Evolutionary conservation across 2,797 vertebrate species (phyloP), one percentile per base, ranked within the genome.

Genomic region (Zalophus californianus): DNA sequence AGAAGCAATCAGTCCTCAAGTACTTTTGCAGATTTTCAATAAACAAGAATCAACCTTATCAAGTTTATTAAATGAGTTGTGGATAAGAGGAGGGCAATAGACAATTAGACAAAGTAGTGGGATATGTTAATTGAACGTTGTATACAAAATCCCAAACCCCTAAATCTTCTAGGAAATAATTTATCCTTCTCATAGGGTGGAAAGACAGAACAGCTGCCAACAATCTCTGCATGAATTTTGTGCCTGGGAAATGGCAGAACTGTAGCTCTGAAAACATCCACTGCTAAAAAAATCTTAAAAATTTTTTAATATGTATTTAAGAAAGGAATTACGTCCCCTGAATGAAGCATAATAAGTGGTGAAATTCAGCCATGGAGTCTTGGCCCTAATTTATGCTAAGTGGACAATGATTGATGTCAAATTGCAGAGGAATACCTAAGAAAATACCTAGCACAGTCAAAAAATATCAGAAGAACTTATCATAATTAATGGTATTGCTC

Each of bases 371-470:
- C 90, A 50, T 18, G 38, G 72, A 93, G 66, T 38, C 32, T 91
- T 60, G 27, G 88, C 56, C 94, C 64, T 97, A 95, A 96, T 97
- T 98, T 97, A 97, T 95, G 96, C 94, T 97, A 93, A 95, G 87
- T 95, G 96, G 97, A 96, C 96, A 96, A 60, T 97, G 98, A 97
- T 86, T 92, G 70, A 97, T 97, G 87, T 88, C 75, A 93, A 97
- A 90, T 88, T 80, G 58, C 70, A 79, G 23, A 95, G 92, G 89
- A 94, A 94, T 90, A 92, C 35, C 0, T 0, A 64, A 98, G 79
- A 90, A 82, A 78, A 7, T 84, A 91, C 86, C 96, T 90, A 77
- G 44, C 62, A 70, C 64, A 88, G 85, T 89, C 91, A 56, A 94
- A 68, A 82, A 38, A 11, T 56, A 97, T 96, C 62, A 91, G 84